phyloP scores from a whole-genome alignment of 1,140 invertebrate genomes.

The Oppia nitens region DNA sequence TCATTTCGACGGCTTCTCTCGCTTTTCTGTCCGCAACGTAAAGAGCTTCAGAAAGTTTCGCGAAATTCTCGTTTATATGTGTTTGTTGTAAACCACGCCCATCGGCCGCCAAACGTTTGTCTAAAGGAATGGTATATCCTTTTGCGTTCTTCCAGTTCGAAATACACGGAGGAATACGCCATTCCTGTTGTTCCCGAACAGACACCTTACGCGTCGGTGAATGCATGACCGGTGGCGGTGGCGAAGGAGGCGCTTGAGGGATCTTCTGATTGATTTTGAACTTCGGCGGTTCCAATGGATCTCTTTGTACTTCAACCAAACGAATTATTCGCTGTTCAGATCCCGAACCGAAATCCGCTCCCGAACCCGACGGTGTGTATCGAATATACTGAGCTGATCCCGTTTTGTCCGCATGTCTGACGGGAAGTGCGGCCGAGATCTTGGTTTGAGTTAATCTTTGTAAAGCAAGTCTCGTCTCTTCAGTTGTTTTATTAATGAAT shows the following conservation, averaged over 20 bases:
- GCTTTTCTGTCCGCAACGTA: slow-evolving; percentile 93
- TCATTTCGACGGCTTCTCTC: slow-evolving; percentile 84
- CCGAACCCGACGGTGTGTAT: slow-evolving; percentile 94
- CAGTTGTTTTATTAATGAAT: slow-evolving; percentile 39
- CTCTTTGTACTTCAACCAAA: slow-evolving; percentile 85
- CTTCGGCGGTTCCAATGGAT: slow-evolving; percentile 96
- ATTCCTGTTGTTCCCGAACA: slow-evolving; percentile 96
- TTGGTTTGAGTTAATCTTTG: slow-evolving; percentile 75
- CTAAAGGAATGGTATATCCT: slow-evolving; percentile 96
- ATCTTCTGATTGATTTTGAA: slow-evolving; percentile 61
- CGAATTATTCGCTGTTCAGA: slow-evolving; percentile 94
- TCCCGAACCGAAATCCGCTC: slow-evolving; percentile 83
- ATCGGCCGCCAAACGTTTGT: slow-evolving; percentile 94
- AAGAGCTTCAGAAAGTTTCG: slow-evolving; percentile 87
- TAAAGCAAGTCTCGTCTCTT: slow-evolving; percentile 59
- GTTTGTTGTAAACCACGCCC: slow-evolving; percentile 89
- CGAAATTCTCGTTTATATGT: slow-evolving; percentile 98
- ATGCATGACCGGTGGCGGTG: slow-evolving; percentile 90
- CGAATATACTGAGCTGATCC: slow-evolving; percentile 88
- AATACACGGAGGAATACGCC: slow-evolving; percentile 99
- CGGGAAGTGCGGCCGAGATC: slow-evolving; percentile 76
- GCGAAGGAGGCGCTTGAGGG: slow-evolving; percentile 85
- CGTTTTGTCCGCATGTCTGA: slow-evolving; percentile 69
- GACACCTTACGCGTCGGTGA: slow-evolving; percentile 93
- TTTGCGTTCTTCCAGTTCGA: slow-evolving; percentile 99